Conservation (phyloP, 2,888 invertebrate species). For the Orthosia cruda region DNA sequence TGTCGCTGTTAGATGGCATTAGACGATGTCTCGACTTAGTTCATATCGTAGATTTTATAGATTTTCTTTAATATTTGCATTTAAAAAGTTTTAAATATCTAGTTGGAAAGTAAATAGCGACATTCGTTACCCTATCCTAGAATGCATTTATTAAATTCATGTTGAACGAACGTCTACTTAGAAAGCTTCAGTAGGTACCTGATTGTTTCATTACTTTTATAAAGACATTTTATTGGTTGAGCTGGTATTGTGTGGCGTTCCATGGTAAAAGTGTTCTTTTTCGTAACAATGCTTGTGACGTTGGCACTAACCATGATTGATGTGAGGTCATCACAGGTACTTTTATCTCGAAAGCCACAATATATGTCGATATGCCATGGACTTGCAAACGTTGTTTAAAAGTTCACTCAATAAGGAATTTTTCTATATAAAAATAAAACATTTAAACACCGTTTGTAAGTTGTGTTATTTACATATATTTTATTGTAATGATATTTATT, state of each 20-base stretch:
- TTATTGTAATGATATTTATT: conserved; percentile 63
- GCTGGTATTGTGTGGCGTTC: conserved; percentile 66
- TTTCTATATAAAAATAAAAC: background rate
- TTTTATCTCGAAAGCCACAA: conserved; percentile 70
- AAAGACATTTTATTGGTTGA: conserved; percentile 52
- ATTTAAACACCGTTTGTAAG: conserved; percentile 42
- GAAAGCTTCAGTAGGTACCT: conserved; percentile 83
- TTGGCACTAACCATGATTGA: conserved; percentile 66
- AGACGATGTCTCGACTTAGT: conserved; percentile 51
- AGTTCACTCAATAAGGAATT: background rate
- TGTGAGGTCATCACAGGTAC: conserved; percentile 68
- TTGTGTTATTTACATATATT: conserved; percentile 58
- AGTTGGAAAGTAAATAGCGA: conserved; percentile 51
- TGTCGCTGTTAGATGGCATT: conserved; percentile 56
- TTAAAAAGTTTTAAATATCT: conserved; percentile 42
- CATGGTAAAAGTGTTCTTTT: conserved; percentile 68
- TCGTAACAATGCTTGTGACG: conserved; percentile 69
- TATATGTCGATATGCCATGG: conserved; percentile 46
- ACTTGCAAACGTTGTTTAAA: conserved; percentile 54
- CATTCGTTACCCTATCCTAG: conserved; percentile 65
- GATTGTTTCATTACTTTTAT: conserved; percentile 81
- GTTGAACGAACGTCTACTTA: conserved; percentile 57
- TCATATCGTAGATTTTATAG: conserved; percentile 54
- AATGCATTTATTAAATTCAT: conserved; percentile 68
- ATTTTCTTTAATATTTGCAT: conserved; percentile 39